Percentiles rank a stretch among this genome's conserved stretches.
These are phyloP conservation scores for Callyntrura guangdongensis DNA, from an alignment of 2,888 invertebrate species.

Conservation along the genomic window DNA sequence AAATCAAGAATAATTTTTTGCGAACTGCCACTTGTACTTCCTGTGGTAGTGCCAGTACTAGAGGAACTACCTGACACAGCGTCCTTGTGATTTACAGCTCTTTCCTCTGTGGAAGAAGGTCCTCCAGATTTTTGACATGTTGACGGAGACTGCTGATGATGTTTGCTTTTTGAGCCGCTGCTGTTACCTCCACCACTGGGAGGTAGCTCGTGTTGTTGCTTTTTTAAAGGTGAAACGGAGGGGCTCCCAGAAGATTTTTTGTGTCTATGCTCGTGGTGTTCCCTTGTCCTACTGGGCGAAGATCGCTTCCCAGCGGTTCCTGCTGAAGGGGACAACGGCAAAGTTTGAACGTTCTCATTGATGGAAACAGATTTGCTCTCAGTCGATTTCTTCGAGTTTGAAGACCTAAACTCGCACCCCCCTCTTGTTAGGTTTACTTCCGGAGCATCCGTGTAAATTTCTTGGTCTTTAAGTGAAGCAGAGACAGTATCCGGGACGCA, in stretches of 20 bases:
- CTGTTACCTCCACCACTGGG: background rate
- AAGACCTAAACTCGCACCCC: conserved; percentile 35
- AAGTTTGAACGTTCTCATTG: conserved; percentile 50
- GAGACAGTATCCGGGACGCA: conserved; percentile 58
- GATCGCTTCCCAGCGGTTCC: conserved; percentile 36
- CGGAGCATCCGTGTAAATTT: conserved; percentile 53
- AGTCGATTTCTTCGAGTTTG: conserved; percentile 38
- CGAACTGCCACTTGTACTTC: conserved; percentile 87
- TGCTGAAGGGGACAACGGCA: conserved; percentile 38
- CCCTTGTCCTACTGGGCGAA: conserved; percentile 34
- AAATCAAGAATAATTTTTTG: conserved; percentile 93
- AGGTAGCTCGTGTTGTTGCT: conserved; percentile 20
- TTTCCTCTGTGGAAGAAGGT: conserved; percentile 51
- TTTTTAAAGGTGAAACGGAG: conserved; percentile 68
- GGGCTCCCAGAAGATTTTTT: conserved; percentile 33
- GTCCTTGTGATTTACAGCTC: conserved; percentile 88
- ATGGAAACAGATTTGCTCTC: conserved; percentile 56
- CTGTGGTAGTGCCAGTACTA: conserved; percentile 39
- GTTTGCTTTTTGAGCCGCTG: conserved; percentile 47
- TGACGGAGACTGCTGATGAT: conserved; percentile 74
- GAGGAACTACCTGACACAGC: conserved; percentile 53
- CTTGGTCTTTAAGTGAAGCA: conserved; percentile 40
- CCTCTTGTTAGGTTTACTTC: conserved; percentile 44
- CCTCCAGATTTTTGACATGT: conserved; percentile 72
- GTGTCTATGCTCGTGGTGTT: conserved; percentile 10